Evolutionary conservation across 1,140 invertebrate species (phyloP).

Genomic region (Grapholita molesta): DNA sequence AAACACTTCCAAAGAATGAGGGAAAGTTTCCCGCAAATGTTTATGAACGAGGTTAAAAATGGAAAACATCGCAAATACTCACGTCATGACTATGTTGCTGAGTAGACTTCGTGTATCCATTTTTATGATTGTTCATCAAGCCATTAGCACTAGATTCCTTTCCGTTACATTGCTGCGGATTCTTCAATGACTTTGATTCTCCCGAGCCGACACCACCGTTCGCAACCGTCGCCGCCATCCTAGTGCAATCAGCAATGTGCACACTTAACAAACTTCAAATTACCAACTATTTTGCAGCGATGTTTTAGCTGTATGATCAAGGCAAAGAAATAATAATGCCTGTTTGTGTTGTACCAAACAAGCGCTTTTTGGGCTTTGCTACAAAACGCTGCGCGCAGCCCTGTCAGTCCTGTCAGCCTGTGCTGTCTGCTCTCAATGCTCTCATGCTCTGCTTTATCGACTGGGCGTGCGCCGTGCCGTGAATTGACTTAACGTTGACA

Average conservation of each 20-base stretch:
- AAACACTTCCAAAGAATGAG: background rate
- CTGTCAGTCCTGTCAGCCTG: background rate
- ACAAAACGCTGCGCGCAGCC: too few relatives aligned
- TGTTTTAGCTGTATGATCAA: background rate
- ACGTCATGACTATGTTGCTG: slow-evolving; percentile 43
- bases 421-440: too few relatives aligned
- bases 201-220: slow-evolving; percentile 33
- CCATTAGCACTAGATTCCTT: slow-evolving; percentile 44
- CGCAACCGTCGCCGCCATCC: slow-evolving; percentile 45
- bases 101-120: slow-evolving; percentile 42
- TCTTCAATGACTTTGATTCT: slow-evolving; percentile 24
- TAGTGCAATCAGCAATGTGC: slow-evolving; percentile 29
- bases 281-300: background rate
- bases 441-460: slow-evolving; percentile 12
- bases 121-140: slow-evolving; percentile 40
- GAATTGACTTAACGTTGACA: too few relatives aligned
- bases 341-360: background rate
- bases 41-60: slow-evolving; percentile 31
- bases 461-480: background rate
- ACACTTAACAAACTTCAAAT: background rate
- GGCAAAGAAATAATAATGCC: background rate
- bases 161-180: slow-evolving; percentile 33
- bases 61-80: slow-evolving; percentile 36
- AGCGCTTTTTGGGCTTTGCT: background rate
- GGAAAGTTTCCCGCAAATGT: slow-evolving; percentile 16